phyloP scores from a whole-genome alignment of 2,888 invertebrate species.

The Melangyna quadrimaculata region DNA sequence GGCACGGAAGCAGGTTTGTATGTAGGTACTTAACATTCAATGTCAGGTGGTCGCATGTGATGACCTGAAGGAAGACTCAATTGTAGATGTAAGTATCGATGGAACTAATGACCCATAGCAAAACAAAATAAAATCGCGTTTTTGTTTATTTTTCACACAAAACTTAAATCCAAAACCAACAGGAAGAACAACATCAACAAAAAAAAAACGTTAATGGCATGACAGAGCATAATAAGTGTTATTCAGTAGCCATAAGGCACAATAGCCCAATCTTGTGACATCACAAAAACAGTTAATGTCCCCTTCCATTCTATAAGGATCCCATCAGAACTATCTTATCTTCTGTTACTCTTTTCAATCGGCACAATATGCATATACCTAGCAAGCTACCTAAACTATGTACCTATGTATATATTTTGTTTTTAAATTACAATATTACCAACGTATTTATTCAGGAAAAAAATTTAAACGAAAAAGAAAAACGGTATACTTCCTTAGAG shows the following conservation, averaged over 20 bases:
- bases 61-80: not conserved
- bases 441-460: conserved; percentile 38
- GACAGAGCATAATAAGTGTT: conserved; percentile 59
- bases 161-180: conserved; percentile 45
- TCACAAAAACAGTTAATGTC: conserved; percentile 45
- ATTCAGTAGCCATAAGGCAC: conserved; percentile 65
- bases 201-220: conserved; percentile 57
- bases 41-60: not conserved
- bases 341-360: conserved; percentile 51
- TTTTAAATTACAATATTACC: conserved; percentile 2
- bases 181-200: conserved; percentile 50
- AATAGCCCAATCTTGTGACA: conserved; percentile 48
- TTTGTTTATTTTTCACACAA: conserved; percentile 66
- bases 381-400: not conserved
- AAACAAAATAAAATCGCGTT: conserved; percentile 6
- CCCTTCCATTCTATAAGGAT: conserved; percentile 34
- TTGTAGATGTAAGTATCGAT: not conserved
- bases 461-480: conserved; percentile 27
- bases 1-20: no score
- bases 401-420: no score
- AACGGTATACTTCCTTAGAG: conserved; percentile 58
- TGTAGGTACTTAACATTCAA: not conserved
- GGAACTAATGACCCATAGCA: conserved; percentile 41
- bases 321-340: conserved; percentile 51
- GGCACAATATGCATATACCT: conserved; percentile 24